Conservation (phyloP, 2,113 vertebrate species). For the Anas platyrhynchos region DNA sequence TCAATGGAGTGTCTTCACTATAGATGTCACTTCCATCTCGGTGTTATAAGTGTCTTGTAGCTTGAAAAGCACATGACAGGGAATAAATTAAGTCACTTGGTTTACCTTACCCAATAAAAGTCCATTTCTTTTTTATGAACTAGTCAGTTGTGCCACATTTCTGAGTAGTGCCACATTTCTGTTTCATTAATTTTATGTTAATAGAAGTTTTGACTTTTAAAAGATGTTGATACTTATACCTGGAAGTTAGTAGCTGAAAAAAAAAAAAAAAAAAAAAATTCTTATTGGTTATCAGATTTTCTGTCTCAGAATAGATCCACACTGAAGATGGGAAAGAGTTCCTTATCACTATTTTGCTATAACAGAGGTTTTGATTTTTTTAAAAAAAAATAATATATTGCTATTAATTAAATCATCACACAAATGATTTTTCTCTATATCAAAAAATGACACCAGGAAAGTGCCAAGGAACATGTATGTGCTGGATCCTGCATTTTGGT, state of each 20-base stretch:
- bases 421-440: not conserved
- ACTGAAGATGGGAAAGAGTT: not conserved
- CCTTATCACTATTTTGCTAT: not conserved
- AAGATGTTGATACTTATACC: not conserved
- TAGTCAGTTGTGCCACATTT: not conserved
- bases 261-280: not conserved
- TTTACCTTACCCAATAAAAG: not conserved
- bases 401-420: not conserved
- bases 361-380: not conserved
- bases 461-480: not conserved
- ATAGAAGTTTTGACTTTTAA: not conserved
- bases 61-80: not conserved
- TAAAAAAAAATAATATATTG: not conserved
- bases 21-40: not conserved
- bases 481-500: no score
- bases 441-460: not conserved
- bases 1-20: not conserved
- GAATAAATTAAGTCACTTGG: not conserved
- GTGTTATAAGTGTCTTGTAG: not conserved
- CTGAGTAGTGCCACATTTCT: not conserved
- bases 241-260: not conserved
- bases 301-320: not conserved
- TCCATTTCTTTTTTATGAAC: not conserved
- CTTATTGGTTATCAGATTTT: not conserved
- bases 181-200: not conserved